These are phyloP conservation scores for Zaprionus vittiger DNA, from an alignment of 1,140 invertebrate species.

Conservation along the genomic window DNA sequence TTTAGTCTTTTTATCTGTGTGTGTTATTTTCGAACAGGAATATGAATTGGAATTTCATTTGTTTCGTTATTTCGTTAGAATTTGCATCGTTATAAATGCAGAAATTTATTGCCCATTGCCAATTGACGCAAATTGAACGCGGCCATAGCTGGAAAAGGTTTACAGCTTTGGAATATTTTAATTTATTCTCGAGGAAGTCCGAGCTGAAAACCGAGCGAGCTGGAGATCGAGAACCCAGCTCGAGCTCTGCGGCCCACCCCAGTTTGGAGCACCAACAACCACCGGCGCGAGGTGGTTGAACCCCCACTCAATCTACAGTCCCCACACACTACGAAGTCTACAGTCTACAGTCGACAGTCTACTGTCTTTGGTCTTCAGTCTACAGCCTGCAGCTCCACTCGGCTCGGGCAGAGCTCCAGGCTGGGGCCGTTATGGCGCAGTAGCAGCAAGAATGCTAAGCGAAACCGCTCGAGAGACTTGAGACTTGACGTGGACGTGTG, in stretches of 20 bases:
- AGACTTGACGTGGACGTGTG: slow-evolving; percentile 45
- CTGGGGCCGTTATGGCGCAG: slow-evolving; percentile 61
- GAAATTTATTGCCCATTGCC: slow-evolving; percentile 31
- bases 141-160: slow-evolving; percentile 15
- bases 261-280: background rate
- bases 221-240: background rate
- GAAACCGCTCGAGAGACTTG: slow-evolving; percentile 54
- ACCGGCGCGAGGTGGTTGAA: slow-evolving; percentile 46
- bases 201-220: background rate
- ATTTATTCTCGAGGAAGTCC: slow-evolving; percentile 60
- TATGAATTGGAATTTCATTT: slow-evolving; percentile 58
- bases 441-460: slow-evolving; percentile 73
- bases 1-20: background rate
- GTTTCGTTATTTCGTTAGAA: slow-evolving; percentile 58
- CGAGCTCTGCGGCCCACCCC: slow-evolving; percentile 19
- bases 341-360: slow-evolving; percentile 13
- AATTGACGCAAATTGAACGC: slow-evolving; percentile 70
- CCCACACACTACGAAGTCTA: background rate
- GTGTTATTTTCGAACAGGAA: slow-evolving; percentile 58
- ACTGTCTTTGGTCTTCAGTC: slow-evolving; percentile 2
- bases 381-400: slow-evolving; percentile 21
- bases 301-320: slow-evolving; percentile 13
- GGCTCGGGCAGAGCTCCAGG: slow-evolving; percentile 9
- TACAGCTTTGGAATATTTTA: slow-evolving; percentile 51
- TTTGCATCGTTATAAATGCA: slow-evolving; percentile 68